phyloP scores from a whole-genome alignment of 2,113 vertebrate genomes.

The Neofelis nebulosa region DNA sequence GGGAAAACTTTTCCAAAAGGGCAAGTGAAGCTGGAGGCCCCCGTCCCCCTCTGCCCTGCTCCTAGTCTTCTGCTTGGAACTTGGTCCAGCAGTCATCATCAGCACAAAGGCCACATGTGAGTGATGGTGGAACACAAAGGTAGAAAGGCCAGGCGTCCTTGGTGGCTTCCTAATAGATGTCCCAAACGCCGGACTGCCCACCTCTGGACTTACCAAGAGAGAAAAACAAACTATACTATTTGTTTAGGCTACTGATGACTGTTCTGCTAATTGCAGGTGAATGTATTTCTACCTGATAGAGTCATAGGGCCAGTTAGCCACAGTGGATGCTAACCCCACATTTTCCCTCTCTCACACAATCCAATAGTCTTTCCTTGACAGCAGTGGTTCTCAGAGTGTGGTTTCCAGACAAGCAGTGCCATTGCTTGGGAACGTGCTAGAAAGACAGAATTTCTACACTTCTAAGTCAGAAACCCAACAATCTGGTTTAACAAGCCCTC shows the following conservation, averaged over 20 bases:
- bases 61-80: not conserved
- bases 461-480: not conserved
- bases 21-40: not conserved
- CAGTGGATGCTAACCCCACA: not conserved
- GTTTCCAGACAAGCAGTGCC: not conserved
- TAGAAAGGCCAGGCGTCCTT: not conserved
- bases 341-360: not conserved
- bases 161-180: not conserved
- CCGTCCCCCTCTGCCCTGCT: not conserved
- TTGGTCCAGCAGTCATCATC: not conserved
- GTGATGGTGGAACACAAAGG: not conserved
- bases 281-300: not conserved
- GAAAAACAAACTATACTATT: slow-evolving; percentile 16
- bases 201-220: not conserved
- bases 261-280: not conserved
- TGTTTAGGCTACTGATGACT: not conserved
- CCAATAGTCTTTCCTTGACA: not conserved
- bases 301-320: not conserved
- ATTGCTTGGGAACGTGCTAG: not conserved
- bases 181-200: not conserved
- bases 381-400: not conserved
- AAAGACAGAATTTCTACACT: not conserved
- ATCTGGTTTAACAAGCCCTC: not conserved
- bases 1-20: not conserved
- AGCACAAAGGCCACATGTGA: not conserved